Evolutionary conservation across 1,140 invertebrate genomes (phyloP), one percentile per base, ranked within the genome.

Genomic region (Anagrus nilaparvatae): DNA sequence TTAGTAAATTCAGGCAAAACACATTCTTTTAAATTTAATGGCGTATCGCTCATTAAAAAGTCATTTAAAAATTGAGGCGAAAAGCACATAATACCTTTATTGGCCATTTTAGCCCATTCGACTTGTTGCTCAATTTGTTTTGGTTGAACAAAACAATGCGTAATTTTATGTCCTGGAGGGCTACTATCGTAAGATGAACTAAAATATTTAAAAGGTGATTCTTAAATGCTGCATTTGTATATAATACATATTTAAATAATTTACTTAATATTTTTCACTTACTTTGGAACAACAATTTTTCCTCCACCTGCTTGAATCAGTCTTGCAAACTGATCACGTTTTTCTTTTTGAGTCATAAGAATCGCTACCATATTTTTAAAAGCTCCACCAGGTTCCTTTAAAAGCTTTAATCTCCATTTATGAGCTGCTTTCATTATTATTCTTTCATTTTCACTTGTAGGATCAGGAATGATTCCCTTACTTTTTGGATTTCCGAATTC

Each of bases 401-500:
- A 46, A 10, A 73, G 51, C 53, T 66, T 68, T 17, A 63, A 49
- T 21, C 82, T 71, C 82, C 82, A 85, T 32, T 73, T 75, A 54
- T 81, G 63, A 6, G 74, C 76, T 3, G 78, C 78, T 2, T 59
- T 59, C 1, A 75, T 74, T 23, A 76, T 69, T 9, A 60, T 50
- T 27, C 60, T 64, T 50, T 77, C 78, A 0, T 60, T 61, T 25
- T 66, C 53, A 10, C 53, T 64, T 3, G 37, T 48, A 21, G 71
- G 45, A 0, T 58, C 30, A 0, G 78, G 74, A 40, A 65, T 61
- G 1, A 73, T 59, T 18, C 60, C 57, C 12, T 60, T 50, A 12
- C 76, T 74, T 44, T 64, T 59, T 0, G 78, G 76, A 59, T 84
- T 86, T 1, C 82, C 83, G 75, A 80, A 85, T 58, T 87, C 84